phyloP scores from a whole-genome alignment of 2,113 vertebrate genomes.

The Entelurus aequoreus region DNA sequence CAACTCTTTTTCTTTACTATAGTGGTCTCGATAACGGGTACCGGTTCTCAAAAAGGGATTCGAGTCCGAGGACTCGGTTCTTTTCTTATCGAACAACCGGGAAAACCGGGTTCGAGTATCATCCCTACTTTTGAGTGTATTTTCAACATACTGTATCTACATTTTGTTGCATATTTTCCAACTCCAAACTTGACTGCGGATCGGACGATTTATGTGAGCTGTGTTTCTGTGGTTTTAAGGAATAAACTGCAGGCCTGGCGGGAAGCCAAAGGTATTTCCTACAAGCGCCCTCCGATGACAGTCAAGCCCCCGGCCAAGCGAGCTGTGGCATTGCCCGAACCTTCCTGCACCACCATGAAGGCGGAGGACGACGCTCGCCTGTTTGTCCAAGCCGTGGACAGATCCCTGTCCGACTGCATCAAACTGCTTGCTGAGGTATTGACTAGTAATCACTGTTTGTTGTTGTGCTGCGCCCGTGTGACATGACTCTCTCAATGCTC shows the following conservation, averaged over 20 bases:
- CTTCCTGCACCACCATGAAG: slow-evolving; percentile 68
- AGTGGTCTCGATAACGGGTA: too few relatives aligned
- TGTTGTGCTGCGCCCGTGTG: too few relatives aligned
- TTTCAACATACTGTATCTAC: too few relatives aligned
- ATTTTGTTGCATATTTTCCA: not conserved
- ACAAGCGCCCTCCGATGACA: slow-evolving; percentile 87
- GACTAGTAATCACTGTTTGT: too few relatives aligned
- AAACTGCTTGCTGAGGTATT: slow-evolving; percentile 75
- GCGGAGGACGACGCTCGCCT: slow-evolving; percentile 70
- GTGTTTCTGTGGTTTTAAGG: slow-evolving; percentile 55
- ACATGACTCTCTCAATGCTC: too few relatives aligned
- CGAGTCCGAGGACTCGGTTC: too few relatives aligned
- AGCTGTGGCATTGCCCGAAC: slow-evolving; percentile 31
- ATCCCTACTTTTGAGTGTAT: too few relatives aligned
- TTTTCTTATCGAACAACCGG: too few relatives aligned
- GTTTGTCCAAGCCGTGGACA: slow-evolving; percentile 66
- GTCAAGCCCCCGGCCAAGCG: slow-evolving; percentile 52
- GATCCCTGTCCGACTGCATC: slow-evolving; percentile 77
- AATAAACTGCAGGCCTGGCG: slow-evolving; percentile 85
- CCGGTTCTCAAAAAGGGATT: too few relatives aligned
- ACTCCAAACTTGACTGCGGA: not conserved
- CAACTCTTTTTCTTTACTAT: too few relatives aligned
- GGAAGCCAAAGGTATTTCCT: slow-evolving; percentile 78
- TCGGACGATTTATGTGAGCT: not conserved
- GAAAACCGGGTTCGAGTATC: too few relatives aligned